Conservation (phyloP, 92 coral and sea anemone species). For the Ricordea florida region DNA sequence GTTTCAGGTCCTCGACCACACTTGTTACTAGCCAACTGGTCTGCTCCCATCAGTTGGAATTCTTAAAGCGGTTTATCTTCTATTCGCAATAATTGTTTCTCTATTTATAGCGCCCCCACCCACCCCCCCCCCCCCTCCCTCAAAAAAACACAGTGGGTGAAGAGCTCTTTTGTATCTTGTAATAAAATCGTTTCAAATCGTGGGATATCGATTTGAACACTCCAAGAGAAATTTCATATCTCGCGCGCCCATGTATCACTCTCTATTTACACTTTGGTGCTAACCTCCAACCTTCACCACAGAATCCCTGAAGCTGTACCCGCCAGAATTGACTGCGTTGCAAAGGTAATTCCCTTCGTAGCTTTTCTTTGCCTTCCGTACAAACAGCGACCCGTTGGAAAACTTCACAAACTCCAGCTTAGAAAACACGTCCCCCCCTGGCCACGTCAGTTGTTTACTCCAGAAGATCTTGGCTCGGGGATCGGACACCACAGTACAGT, state of each 20-base stretch:
- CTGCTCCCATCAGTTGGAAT: too few relatives aligned
- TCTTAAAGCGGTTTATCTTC: too few relatives aligned
- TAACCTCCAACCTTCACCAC: constrained; percentile 72
- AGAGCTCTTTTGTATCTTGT: too few relatives aligned
- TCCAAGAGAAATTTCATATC: too few relatives aligned
- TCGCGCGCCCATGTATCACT: not conserved
- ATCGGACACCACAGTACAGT: constrained; percentile 74
- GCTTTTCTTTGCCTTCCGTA: constrained; percentile 62
- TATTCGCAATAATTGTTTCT: too few relatives aligned
- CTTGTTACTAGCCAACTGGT: too few relatives aligned
- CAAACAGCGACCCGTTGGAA: constrained; percentile 81
- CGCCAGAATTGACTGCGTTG: constrained; percentile 83
- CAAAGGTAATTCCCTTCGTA: constrained; percentile 76
- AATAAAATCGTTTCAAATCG: too few relatives aligned
- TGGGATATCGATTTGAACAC: too few relatives aligned
- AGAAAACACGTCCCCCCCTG: constrained; percentile 46
- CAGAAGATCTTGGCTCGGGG: constrained; percentile 83
- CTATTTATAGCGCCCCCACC: too few relatives aligned
- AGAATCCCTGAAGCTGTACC: constrained; percentile 28
- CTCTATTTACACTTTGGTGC: not conserved
- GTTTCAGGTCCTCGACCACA: too few relatives aligned
- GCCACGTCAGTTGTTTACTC: constrained; percentile 73
- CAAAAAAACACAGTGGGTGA: too few relatives aligned
- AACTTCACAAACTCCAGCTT: constrained; percentile 70
- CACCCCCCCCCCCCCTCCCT: too few relatives aligned